Conservation (phyloP, 1,140 invertebrate species). For the Trichoplusia ni region DNA sequence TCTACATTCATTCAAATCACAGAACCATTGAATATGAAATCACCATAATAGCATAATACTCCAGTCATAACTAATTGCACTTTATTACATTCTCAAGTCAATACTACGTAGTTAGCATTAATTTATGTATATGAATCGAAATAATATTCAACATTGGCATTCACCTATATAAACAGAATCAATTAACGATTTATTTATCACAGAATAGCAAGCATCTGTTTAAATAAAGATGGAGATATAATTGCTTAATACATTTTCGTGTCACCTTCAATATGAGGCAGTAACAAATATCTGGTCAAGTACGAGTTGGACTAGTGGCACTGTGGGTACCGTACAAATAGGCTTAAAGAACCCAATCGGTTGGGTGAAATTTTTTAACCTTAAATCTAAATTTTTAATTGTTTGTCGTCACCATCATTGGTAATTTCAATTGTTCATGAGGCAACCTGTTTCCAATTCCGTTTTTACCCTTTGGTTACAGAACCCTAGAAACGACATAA, state of each 20-base stretch:
- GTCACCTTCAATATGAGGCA: background rate
- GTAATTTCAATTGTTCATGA: no score
- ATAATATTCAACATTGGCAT: slow-evolving; percentile 1
- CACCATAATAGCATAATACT: background rate
- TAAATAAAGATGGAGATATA: background rate
- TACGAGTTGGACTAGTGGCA: no score
- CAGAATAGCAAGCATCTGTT: background rate
- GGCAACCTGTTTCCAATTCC: no score
- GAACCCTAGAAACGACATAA: no score
- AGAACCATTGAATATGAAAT: background rate
- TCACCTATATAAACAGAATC: slow-evolving; percentile 7
- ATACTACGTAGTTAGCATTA: background rate
- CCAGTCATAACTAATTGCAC: background rate
- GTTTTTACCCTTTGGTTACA: no score
- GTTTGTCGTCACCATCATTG: no score
- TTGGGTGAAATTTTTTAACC: no score
- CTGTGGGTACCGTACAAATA: no score
- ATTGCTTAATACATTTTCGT: background rate
- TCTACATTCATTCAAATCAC: slow-evolving; percentile 2
- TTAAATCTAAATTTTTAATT: no score
- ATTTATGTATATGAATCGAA: slow-evolving; percentile 8
- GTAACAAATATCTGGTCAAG: no score
- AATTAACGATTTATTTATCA: slow-evolving; percentile 12
- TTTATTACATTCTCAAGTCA: background rate
- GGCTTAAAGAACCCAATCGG: no score